phyloP scores from a whole-genome alignment of 2,888 invertebrate species.

The Arge pagana region DNA sequence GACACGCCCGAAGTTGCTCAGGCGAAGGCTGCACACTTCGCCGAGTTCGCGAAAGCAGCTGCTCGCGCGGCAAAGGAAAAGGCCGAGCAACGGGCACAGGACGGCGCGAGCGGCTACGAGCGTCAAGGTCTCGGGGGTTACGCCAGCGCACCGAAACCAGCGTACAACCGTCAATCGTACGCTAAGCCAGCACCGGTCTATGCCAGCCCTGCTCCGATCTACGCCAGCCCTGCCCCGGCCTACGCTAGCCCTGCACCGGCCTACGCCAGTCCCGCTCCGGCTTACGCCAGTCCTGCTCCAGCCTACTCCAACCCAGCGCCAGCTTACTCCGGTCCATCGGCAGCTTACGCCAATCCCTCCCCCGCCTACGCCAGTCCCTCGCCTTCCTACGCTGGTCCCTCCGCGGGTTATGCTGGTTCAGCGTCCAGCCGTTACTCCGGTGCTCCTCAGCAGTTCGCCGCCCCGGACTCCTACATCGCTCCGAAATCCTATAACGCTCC shows the following conservation, averaged over 20 bases:
- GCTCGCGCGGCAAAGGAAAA: slow-evolving; percentile 49
- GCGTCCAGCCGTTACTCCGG: no score
- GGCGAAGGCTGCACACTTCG: slow-evolving; percentile 55
- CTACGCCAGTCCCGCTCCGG: slow-evolving; percentile 20
- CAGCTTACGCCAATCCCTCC: slow-evolving; percentile 24
- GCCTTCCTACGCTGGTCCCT: slow-evolving; percentile 16
- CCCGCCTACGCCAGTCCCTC: slow-evolving; percentile 23
- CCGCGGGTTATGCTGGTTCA: no score
- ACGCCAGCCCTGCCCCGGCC: slow-evolving; percentile 18
- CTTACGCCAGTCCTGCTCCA: slow-evolving; percentile 23
- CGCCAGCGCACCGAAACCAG: slow-evolving; percentile 17
- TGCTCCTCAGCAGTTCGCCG: slow-evolving; percentile 30
- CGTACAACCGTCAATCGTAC: slow-evolving; percentile 14
- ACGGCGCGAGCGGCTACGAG: slow-evolving; percentile 17
- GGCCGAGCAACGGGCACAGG: slow-evolving; percentile 21
- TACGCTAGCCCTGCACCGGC: slow-evolving; percentile 22
- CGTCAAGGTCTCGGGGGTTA: slow-evolving; percentile 30
- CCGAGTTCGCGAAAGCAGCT: slow-evolving; percentile 53
- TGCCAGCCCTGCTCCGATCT: slow-evolving; percentile 15
- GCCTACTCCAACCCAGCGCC: slow-evolving; percentile 34
- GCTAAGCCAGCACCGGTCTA: slow-evolving; percentile 25
- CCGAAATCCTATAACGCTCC: slow-evolving; percentile 29
- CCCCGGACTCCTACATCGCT: slow-evolving; percentile 27
- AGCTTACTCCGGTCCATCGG: slow-evolving; percentile 15
- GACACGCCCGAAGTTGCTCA: slow-evolving; percentile 57